Conservation (phyloP, 2,113 vertebrate species). For the Illadopsis cleaveri region DNA sequence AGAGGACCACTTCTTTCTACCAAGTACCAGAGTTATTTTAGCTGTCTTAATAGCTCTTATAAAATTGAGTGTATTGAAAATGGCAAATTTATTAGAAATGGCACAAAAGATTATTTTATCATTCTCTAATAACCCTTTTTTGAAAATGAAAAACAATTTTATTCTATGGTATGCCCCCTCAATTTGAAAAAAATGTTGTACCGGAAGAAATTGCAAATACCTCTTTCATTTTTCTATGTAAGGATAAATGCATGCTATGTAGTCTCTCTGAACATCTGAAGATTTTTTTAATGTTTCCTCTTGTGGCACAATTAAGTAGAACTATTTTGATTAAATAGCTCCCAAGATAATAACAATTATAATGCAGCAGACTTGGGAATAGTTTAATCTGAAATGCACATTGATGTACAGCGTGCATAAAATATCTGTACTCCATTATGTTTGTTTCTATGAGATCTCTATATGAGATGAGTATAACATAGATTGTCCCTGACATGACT, state of each 20-base stretch:
- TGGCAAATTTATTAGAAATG: background rate
- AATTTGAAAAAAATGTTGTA: background rate
- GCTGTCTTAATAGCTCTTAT: background rate
- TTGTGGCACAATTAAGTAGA: slow-evolving; percentile 56
- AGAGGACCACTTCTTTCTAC: background rate
- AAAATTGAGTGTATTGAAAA: background rate
- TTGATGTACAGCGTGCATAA: slow-evolving; percentile 10
- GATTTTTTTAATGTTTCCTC: slow-evolving; percentile 26
- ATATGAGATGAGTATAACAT: slow-evolving; percentile 32
- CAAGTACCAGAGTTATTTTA: background rate
- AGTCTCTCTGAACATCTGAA: slow-evolving; percentile 46
- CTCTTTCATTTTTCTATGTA: slow-evolving; percentile 23
- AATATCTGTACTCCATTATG: slow-evolving; percentile 60
- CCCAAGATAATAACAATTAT: slow-evolving; percentile 54
- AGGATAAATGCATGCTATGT: slow-evolving; percentile 17
- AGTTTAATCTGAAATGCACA: slow-evolving; percentile 60
- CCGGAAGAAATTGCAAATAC: background rate
- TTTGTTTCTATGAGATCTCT: slow-evolving; percentile 41
- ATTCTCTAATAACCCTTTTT: slow-evolving; percentile 22
- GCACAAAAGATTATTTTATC: background rate
- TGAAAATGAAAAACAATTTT: background rate
- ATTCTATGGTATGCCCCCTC: background rate
- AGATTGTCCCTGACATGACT: slow-evolving; percentile 55
- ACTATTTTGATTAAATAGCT: slow-evolving; percentile 72
- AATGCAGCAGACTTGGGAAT: slow-evolving; percentile 45